These are phyloP conservation scores for Pimpla rufipes DNA, from an alignment of 2,888 invertebrate genomes.

Conservation along the genomic window DNA sequence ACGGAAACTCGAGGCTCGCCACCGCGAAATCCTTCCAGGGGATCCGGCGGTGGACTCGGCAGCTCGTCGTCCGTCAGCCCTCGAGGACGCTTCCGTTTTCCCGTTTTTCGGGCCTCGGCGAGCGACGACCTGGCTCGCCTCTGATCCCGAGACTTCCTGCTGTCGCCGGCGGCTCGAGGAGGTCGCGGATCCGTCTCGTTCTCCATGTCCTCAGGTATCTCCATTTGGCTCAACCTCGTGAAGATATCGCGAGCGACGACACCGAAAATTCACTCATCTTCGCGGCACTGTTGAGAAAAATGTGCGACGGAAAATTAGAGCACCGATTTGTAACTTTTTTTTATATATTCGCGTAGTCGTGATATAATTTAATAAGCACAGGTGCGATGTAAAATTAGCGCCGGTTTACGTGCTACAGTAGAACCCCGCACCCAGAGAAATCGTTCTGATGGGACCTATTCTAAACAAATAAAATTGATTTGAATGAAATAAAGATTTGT, in stretches of 20 bases:
- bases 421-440: too few relatives aligned
- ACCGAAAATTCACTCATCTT: not conserved
- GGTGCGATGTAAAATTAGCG: too few relatives aligned
- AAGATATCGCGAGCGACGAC: not conserved
- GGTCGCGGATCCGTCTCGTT: too few relatives aligned
- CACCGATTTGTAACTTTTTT: not conserved
- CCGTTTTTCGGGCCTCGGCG: constrained; percentile 28
- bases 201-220: not conserved
- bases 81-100: constrained; percentile 50
- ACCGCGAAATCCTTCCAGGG: constrained; percentile 65
- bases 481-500: too few relatives aligned
- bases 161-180: not conserved
- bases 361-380: too few relatives aligned
- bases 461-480: too few relatives aligned
- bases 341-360: not conserved
- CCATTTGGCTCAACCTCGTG: not conserved
- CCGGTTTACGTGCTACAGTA: too few relatives aligned
- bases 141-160: constrained; percentile 19
- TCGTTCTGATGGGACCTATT: too few relatives aligned
- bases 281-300: not conserved
- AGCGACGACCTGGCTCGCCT: constrained; percentile 18
- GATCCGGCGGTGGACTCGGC: constrained; percentile 86
- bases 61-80: constrained; percentile 71
- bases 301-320: too few relatives aligned
- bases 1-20: not conserved